Base-by-base conservation (phyloP, 35 echinoderm and acorn worm genomes). In the Acanthaster planci region DNA sequence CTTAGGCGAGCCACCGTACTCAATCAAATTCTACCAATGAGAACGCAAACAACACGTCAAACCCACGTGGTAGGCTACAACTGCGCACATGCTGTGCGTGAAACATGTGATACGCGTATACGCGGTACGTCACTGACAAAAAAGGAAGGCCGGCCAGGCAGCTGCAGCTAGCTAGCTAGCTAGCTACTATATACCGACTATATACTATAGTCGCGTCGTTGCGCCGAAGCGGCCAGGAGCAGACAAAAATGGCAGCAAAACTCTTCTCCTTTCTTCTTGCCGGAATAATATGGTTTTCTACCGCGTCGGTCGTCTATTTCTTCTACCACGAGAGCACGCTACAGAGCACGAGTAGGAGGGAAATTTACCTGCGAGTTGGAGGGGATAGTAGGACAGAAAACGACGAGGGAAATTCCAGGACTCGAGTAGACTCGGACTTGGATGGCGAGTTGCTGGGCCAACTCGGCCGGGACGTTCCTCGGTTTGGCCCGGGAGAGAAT, bases 401-500 rank as follows among this genome's bases (percentile, higher is more conserved):
- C 15, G 40, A 80, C 19, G 37, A 42, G 7, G 77, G 39, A 40
- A 7, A 21, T 10, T 9, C 77, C 18, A 40, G 37, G 34, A 77
- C 16, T 36, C 32, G 38, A 40, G 38, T 37, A 5, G 37, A 79
- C 77, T 40, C 37, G 14, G 77, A 51, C 12, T 5, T 27, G 4
- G 60, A 67, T 22, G 84, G 76, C 67, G 34, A 56, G 68, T 21
- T 76, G 35, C n/a, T 88, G 76, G 76, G 76, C 31, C 76, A 88
- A 67, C 34, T 90, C 2, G 88, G 76, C 50, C 76, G 67, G 50
- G 82, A 84, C 64, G 67, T 84, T 7, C 81, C 60, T 14, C 58
- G 88, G 19, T 90, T 77, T 84, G 88, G 88, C 52, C 88, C 88
- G 12, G 88, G 88, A 21, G 88, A 90, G 76, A 83, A 83, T 14